Base-by-base conservation (phyloP, 2,888 invertebrate genomes). In the Agonopterix alstromeriana region DNA sequence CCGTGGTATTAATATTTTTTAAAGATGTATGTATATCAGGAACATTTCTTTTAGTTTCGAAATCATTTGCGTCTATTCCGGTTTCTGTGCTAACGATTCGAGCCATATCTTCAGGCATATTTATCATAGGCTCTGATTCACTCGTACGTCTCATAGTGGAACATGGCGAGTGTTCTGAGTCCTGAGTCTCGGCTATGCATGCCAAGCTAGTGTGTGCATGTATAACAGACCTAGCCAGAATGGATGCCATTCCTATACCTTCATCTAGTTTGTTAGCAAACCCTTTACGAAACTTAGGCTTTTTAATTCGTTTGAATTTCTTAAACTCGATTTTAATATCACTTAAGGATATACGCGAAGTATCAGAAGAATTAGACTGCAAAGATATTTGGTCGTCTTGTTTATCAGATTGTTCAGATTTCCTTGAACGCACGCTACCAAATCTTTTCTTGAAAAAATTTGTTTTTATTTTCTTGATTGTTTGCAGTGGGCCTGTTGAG, bases 201-300 rank as follows among this genome's bases (percentile, higher is more conserved):
- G 90, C 90, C 10, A 92, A 77, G 64, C 90, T 90, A 3, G 90
- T 90, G 42, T 90, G 90, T 3, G 89, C 91, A 49, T 90, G 89
- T 57, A 92, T 89, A 1, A 93, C 90, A 2, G 93, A 93, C 53
- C 92, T 84, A 8, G 93, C 93, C 11, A 94, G 75, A 44, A 93
- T 82, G 10, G 93, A 91, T 0, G 93, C 93, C 90, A 94, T 92
- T 1, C 91, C 90, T 47, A 90, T 90, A 1, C 90, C 90, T 58
- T 90, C 89, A 36, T 88, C 90, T 46, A 75, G 73, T 55, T 73
- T 77, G 56, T 74, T 76, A n/a, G 61, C 57, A 45, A 67, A 72
- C 2, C 80, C 65, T 62, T 79, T 85, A 11, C 70, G 68, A 42
- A 84, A 70, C 51, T 77, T 80, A 0, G 81, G 79, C 44, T 88